Conservation (phyloP, 1,140 invertebrate genomes). For the Neelides sp. region DNA sequence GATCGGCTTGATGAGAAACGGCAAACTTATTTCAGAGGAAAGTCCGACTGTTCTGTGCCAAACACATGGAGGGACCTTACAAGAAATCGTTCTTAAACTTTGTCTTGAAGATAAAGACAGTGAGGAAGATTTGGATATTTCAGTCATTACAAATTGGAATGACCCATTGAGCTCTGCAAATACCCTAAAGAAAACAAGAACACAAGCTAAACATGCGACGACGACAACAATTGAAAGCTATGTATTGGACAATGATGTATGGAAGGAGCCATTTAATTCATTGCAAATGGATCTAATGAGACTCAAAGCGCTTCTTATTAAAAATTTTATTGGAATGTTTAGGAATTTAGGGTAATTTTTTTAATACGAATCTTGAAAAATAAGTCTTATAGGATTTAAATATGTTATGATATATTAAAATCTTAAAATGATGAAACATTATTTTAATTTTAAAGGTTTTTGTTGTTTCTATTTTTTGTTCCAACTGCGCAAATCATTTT, state of each 20-base stretch:
- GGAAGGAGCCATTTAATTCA: background rate
- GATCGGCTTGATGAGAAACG: conserved; percentile 88
- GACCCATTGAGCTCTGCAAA: too few relatives aligned
- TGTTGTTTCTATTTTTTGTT: conserved; percentile 79
- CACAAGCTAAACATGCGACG: too few relatives aligned
- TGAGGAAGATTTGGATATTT: background rate
- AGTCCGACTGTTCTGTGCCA: conserved; percentile 70
- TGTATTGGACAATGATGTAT: too few relatives aligned
- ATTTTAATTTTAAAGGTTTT: conserved; percentile 40
- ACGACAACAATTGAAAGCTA: too few relatives aligned
- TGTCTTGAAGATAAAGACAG: conserved; percentile 46
- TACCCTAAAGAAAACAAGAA: too few relatives aligned
- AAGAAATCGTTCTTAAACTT: conserved; percentile 85
- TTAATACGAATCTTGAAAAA: background rate
- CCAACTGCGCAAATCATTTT: conserved; percentile 83
- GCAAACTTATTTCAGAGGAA: conserved; percentile 76
- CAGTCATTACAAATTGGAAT: background rate
- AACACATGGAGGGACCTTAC: conserved; percentile 68
- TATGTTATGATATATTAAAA: background rate
- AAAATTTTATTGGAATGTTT: background rate
- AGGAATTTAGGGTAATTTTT: conserved; percentile 5
- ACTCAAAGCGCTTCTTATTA: background rate
- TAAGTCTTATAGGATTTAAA: background rate
- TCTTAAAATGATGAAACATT: too few relatives aligned
- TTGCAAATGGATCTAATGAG: background rate